Base-by-base conservation (phyloP, 2,113 vertebrate species). In the Erythrocercus mccallii region DNA sequence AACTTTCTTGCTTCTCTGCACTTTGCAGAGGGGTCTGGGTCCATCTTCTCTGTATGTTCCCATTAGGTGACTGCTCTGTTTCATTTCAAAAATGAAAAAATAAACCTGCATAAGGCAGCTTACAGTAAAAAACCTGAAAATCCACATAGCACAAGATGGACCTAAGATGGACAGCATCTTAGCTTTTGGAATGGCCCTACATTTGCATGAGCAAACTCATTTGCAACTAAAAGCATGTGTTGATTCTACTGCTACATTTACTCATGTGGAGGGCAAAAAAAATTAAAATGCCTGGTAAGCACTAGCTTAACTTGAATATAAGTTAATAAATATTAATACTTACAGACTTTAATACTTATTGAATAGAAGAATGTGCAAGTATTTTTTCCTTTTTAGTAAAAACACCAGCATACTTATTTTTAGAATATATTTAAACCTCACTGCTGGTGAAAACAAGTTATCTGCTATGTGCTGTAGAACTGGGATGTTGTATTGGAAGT, bases 191-290 rank as follows among this genome's bases (percentile, higher is more conserved):
- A 22, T 27, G 51, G 35, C 10, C 4, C 3, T 64, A 31, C 18
- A 15, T 60, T 15, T n/a, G 21, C 30, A 17, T 24, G 27, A 51
- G 15, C 5, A 38, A 79, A 79, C 33, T 45, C 20, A 47, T 65
- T 56, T 69, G 14, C 14, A 30, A 0, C 20, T 58, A 13, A 62
- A 72, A 8, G 3, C 44, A 6, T 10, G 1, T 33, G 10, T 35
- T 72, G 6, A 13, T 79, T 86, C 33, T 72, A 27, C 45, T 51
- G 20, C 13, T 31, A 2, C 1, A 0, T 45, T 81, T 60, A 54
- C n/a, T 30, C 30, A 24, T 2, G 1, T 0, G 5, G 28, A 27
- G 19, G 17, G 24, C 1, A 16, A n/a, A 15, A 28, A 88, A 18
- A 30, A 1, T 16, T 9, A 47, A 58, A 51, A 17, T 7, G 4